Evolutionary conservation across 2,888 invertebrate species (phyloP), one percentile per base, ranked within the genome.

Genomic region (Epicampocera succincta): DNA sequence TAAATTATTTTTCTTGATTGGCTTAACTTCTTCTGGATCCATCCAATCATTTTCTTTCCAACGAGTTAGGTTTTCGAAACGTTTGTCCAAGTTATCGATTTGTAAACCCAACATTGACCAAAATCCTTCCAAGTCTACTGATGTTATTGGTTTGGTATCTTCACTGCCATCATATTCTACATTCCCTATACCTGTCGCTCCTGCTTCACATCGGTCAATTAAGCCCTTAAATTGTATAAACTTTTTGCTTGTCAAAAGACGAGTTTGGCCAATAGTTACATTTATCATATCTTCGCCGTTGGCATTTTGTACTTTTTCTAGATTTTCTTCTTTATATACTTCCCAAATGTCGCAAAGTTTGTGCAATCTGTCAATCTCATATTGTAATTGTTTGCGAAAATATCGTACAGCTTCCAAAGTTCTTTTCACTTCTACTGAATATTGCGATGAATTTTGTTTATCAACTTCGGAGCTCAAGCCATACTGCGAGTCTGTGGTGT

Each of bases 251-350:
- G 94, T 92, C 4, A 96, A 90, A n/a, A 96, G 90, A 77, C 93
- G 93, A 0, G 96, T 95, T 90, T 96, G 96, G 0, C 96, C 96
- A 73, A 95, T 92, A 0, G 95, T 93, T 29, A 94, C 93, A 86
- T 94, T 92, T 19, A 96, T 93, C 88, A 92, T 91, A 84, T 93
- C 92, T 4, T 87, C 87, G 19, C 87, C 89, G 0, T 85, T 86
- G 1, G 85, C 86, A 54, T 87, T 84, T 79, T 92, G 92, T 0
- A 92, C 88, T 3, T 86, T 81, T 11, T 86, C 77, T n/a, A 85
- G 79, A 68, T 90, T 85, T 4, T 86, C 76, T 1, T 40, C 56
- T 56, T 85, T 85, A 69, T 92, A 92, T 0, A 61, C 63, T 2
- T 89, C 87, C 94, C 94, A 94, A 21, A 88, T 85, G 0, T 87